phyloP scores from a whole-genome alignment of 2,888 invertebrate species.

The Maniola hyperantus region DNA sequence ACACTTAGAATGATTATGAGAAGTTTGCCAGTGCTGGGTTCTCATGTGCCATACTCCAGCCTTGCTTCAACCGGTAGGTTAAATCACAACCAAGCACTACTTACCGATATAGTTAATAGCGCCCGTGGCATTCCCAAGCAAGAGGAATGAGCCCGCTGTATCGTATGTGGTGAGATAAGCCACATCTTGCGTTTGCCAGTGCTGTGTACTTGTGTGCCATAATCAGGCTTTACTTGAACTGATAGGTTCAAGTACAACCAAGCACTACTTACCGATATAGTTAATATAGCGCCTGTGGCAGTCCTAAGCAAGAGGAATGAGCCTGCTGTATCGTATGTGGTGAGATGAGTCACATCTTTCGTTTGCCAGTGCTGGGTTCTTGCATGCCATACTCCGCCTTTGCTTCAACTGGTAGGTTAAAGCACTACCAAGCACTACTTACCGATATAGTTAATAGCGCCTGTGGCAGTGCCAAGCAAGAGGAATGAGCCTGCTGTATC shows the following conservation, averaged over 20 bases:
- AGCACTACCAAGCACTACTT: constrained; percentile 42
- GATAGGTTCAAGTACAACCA: background rate
- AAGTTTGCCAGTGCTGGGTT: constrained; percentile 99
- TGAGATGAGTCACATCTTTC: constrained; percentile 96
- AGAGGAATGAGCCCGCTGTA: constrained; percentile 96
- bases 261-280: constrained; percentile 89
- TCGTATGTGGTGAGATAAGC: constrained; percentile 98
- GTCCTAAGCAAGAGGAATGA: constrained; percentile 97
- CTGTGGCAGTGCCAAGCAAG: constrained; percentile 96
- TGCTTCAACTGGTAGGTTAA: constrained; percentile 67
- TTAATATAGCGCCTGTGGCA: constrained; percentile 98
- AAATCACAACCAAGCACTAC: constrained; percentile 16
- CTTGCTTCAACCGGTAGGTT: too few species aligned
- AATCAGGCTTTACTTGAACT: constrained; percentile 92
- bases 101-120: constrained; percentile 98
- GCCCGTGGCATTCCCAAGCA: constrained; percentile 97
- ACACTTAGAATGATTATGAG: too few species aligned
- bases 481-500: constrained; percentile 98
- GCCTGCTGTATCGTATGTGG: constrained; percentile 98
- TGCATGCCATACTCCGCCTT: constrained; percentile 99
- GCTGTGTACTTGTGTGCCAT: constrained; percentile 99
- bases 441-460: constrained; percentile 98
- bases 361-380: constrained; percentile 99
- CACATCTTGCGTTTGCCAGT: constrained; percentile 98
- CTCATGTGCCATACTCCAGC: constrained; percentile 99